Base-by-base conservation (phyloP, 2,888 invertebrate species). In the Phengaris arion region DNA sequence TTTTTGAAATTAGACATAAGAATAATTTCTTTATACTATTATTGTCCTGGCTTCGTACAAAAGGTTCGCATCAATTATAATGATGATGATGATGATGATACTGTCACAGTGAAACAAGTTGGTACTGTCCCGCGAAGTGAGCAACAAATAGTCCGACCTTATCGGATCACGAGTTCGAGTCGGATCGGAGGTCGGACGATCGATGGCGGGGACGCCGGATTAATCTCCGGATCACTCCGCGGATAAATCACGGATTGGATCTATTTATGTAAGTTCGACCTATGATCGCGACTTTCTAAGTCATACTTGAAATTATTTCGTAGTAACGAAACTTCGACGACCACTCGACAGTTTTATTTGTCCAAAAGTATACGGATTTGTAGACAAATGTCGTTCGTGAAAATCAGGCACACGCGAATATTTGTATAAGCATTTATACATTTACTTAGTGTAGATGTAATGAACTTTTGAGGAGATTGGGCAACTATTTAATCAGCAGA, bases 21-120 rank as follows among this genome's bases (percentile, higher is more conserved):
- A 0, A 22, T 22, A 35, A 35, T 3, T 35, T 35, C 35, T 35
- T 35, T 0, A 22, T 22, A 22, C 0, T 22, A 22, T 22, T 22
- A 22, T 22, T 0, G 1, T 22, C 22, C 1, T 22, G 22, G 22
- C 22, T 35, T 35, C 35, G 35, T 35, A 35, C 35, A 35, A 48
- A 48, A 48, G 7, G 4, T 48, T 7, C 6, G 48, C 48, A 8
- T 48, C 48, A 48, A 48, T 48, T 4, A 15, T 22, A 15, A 1
- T 57, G 57, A 9, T 79, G 74, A 78, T 57, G 57, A 9, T 79
- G 74, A 78, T 79, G 64, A 64, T 64, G 64, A 64, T 64, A 12
- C 15, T 64, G 64, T 59, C 59, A 35, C 64, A 6, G 6, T 45
- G 13, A 2, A 64, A 64, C 64, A 64, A 64, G 64, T 64, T 64